phyloP scores from a whole-genome alignment of 2,797 vertebrate species.

The Sciurus vulgaris region DNA sequence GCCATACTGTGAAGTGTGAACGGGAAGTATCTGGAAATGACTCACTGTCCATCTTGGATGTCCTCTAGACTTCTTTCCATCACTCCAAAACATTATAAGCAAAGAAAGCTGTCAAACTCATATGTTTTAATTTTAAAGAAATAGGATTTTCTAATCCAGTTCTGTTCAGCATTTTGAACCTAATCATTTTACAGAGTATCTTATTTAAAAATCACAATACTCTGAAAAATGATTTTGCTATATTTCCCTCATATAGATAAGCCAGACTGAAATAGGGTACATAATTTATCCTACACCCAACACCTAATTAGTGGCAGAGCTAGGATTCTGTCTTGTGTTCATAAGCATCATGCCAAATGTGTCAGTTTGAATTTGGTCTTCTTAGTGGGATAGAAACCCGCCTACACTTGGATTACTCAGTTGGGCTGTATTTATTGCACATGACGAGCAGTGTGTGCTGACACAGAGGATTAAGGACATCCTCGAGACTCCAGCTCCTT shows the following conservation, averaged over 20 bases:
- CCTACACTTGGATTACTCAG: not conserved
- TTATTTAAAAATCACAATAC: not conserved
- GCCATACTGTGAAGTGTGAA: not conserved
- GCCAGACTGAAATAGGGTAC: not conserved
- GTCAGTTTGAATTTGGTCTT: not conserved
- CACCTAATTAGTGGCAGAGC: not conserved
- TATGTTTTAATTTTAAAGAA: not conserved
- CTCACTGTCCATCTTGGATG: not conserved
- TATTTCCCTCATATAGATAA: not conserved
- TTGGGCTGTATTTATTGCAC: not conserved
- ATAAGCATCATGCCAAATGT: not conserved
- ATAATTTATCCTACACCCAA: not conserved
- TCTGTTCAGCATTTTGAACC: conserved; percentile 9
- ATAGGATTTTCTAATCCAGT: not conserved
- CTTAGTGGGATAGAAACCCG: not conserved
- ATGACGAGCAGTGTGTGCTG: too few species aligned
- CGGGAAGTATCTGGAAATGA: not conserved
- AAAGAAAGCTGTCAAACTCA: not conserved
- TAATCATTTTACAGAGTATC: not conserved
- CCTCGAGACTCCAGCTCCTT: not conserved
- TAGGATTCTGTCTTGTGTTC: not conserved
- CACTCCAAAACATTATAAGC: not conserved
- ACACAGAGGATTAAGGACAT: not conserved
- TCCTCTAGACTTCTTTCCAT: not conserved
- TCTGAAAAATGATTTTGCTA: not conserved